These are phyloP conservation scores for Dasyurus viverrinus DNA, from an alignment of 2,113 vertebrate genomes.

Conservation along the genomic window DNA sequence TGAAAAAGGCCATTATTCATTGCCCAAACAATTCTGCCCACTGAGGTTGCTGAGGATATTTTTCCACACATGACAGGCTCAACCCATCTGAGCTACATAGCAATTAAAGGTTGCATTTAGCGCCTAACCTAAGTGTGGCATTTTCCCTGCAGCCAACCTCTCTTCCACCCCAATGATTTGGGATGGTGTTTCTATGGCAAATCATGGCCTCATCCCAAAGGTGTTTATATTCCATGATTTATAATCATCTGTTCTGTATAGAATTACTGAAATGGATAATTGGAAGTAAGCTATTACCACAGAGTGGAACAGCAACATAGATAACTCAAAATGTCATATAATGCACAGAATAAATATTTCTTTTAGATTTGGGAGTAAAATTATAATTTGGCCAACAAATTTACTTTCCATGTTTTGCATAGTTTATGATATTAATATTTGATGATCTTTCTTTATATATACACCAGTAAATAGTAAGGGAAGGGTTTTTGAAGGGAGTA, in stretches of 20 bases:
- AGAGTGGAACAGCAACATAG: background rate
- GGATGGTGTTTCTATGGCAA: background rate
- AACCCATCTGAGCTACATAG: background rate
- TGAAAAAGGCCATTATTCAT: background rate
- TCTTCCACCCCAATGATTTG: background rate
- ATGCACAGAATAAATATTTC: background rate
- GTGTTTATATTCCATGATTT: background rate
- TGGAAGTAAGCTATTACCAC: background rate
- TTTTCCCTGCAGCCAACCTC: background rate
- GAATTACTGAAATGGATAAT: background rate
- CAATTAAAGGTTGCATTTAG: background rate
- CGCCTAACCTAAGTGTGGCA: background rate
- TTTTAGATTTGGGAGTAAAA: background rate
- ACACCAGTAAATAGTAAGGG: too few relatives aligned
- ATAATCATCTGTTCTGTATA: background rate
- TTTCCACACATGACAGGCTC: background rate
- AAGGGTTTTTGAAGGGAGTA: background rate
- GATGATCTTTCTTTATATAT: background rate
- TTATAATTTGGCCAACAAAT: background rate
- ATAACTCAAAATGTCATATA: background rate
- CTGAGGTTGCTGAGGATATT: background rate
- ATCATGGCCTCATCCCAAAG: background rate
- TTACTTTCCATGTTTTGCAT: background rate
- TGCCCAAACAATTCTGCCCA: background rate
- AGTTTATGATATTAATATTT: background rate